phyloP scores from a whole-genome alignment of 2,113 vertebrate genomes.

The Gracilinanus agilis region DNA sequence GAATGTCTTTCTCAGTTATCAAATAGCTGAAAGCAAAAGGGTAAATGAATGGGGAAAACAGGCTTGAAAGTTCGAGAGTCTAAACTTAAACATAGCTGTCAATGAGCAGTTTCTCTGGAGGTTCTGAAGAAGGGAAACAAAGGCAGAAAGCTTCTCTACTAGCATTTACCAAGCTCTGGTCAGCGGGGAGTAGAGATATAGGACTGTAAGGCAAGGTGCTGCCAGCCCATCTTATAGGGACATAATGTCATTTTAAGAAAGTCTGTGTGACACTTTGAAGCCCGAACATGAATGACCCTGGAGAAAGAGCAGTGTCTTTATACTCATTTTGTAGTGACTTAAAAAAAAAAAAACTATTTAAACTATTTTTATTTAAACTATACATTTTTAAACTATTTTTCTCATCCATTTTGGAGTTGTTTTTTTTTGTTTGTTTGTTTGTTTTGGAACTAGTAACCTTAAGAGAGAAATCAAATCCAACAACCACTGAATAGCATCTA shows the following conservation, averaged over 20 bases:
- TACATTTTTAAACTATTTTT: conserved; percentile 14
- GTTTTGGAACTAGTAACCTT: background rate
- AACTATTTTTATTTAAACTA: no score
- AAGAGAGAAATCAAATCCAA: background rate
- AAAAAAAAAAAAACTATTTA: no score
- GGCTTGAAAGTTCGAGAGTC: conserved; percentile 50
- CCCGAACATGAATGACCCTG: no score
- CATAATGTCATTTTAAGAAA: background rate
- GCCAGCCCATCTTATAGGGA: background rate
- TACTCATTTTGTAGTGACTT: background rate
- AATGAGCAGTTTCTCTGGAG: conserved; percentile 38
- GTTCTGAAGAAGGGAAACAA: conserved; percentile 56
- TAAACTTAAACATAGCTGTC: conserved; percentile 52
- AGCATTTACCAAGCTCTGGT: conserved; percentile 1
- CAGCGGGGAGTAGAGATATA: background rate
- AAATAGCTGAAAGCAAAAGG: conserved; percentile 30
- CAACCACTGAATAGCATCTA: background rate
- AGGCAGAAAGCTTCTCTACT: conserved; percentile 38
- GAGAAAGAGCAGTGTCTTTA: background rate
- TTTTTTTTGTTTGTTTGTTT: background rate
- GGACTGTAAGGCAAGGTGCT: background rate
- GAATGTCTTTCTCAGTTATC: conserved; percentile 33
- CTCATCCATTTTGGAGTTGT: conserved; percentile 29
- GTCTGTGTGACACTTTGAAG: background rate
- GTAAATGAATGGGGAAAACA: conserved; percentile 45